These are phyloP conservation scores for Peromyscus maniculatus DNA, from an alignment of 2,113 vertebrate genomes.

Conservation along the genomic window DNA sequence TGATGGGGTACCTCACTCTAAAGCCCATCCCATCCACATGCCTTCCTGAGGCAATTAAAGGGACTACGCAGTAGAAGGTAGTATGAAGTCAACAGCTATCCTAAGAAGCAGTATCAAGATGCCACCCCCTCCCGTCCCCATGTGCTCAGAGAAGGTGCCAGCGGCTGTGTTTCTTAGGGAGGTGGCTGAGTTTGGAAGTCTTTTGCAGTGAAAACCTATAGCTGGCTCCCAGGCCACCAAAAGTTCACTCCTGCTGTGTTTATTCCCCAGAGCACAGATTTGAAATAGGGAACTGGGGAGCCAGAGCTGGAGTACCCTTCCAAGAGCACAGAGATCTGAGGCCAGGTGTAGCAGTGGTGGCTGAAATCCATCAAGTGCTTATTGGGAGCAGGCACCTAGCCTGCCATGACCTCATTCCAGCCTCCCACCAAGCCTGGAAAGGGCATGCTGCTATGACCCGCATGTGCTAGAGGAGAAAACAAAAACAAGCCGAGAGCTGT, in stretches of 20 bases:
- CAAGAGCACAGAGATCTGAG: rapidly evolving
- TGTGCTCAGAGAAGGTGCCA: neutral
- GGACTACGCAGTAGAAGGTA: neutral
- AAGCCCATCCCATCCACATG: neutral
- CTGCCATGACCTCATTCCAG: neutral
- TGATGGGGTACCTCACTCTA: neutral
- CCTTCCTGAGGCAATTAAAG: neutral
- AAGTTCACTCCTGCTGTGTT: neutral
- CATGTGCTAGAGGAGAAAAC: neutral
- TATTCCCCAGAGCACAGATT: neutral
- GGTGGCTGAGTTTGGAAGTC: neutral
- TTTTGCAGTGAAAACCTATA: neutral
- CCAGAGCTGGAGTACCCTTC: rapidly evolving
- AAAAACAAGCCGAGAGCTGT: neutral
- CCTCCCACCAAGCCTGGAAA: neutral
- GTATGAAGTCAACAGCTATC: neutral
- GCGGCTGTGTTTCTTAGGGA: neutral
- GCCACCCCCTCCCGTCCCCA: neutral
- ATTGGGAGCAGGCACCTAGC: neutral
- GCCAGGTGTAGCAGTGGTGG: neutral
- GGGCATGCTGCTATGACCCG: neutral
- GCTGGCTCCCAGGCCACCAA: neutral
- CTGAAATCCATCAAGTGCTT: neutral
- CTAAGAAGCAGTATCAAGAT: neutral
- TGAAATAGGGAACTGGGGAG: neutral